Conservation (phyloP, 1,140 invertebrate genomes). For the Paraescarpia echinospica region DNA sequence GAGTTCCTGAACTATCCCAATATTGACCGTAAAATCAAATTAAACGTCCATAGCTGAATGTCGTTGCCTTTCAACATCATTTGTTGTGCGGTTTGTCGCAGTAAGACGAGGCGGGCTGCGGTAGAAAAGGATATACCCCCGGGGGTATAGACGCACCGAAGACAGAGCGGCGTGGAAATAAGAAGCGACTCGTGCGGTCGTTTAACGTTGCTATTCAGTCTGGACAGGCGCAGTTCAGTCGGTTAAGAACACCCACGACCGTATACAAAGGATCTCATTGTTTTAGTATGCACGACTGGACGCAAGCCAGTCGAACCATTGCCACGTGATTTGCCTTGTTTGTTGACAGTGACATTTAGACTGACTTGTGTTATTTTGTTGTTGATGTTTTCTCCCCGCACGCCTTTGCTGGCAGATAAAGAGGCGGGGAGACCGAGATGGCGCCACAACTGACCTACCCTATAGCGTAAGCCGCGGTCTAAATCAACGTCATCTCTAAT, state of each 20-base stretch:
- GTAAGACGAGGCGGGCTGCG: too few species aligned
- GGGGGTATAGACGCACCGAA: background rate
- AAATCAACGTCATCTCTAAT: background rate
- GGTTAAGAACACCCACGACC: background rate
- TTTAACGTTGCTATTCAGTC: background rate
- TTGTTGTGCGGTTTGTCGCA: too few species aligned
- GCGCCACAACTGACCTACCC: background rate
- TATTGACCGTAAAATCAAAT: too few species aligned
- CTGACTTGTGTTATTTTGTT: background rate
- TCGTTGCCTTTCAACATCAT: too few species aligned
- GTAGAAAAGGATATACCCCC: too few species aligned
- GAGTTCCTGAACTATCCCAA: too few species aligned
- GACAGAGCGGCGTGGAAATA: background rate
- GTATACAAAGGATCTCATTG: background rate
- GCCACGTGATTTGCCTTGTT: constrained; percentile 3
- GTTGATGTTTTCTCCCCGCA: background rate
- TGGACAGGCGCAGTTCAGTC: background rate
- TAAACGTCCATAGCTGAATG: too few species aligned
- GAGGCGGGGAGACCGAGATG: background rate
- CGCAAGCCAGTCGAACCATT: background rate
- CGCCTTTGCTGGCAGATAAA: too few species aligned
- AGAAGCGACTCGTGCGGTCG: background rate
- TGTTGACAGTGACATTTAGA: background rate
- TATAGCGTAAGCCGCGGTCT: background rate
- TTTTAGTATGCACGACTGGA: background rate